Conservation (phyloP, 2,797 vertebrate genomes). For the Pteronotus mesoamericanus region DNA sequence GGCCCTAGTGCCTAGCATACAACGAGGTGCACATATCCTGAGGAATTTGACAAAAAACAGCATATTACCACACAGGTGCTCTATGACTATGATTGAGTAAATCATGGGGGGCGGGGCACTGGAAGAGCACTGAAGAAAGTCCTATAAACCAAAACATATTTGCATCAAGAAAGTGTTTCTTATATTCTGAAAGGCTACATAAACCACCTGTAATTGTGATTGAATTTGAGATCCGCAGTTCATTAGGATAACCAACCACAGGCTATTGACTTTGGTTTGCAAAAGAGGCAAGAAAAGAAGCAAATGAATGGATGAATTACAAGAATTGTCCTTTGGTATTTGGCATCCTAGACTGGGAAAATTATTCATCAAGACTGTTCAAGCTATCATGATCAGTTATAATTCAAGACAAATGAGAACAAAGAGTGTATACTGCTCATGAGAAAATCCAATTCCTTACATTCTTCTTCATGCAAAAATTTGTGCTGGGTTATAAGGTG, state of each 20-base stretch:
- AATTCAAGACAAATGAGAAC: constrained; percentile 49
- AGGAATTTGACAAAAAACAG: background rate
- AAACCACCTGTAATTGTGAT: background rate
- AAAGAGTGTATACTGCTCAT: constrained; percentile 16
- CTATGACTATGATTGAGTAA: background rate
- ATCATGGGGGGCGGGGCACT: background rate
- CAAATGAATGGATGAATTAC: background rate
- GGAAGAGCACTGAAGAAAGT: background rate
- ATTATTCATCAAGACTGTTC: background rate
- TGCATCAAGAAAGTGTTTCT: constrained; percentile 17
- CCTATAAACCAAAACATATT: background rate
- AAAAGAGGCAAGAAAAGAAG: constrained; percentile 9
- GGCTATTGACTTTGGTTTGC: background rate
- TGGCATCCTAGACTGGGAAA: constrained; percentile 28
- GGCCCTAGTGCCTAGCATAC: background rate
- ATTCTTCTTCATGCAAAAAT: constrained; percentile 50
- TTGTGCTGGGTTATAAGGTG: constrained; percentile 16
- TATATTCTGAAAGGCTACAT: background rate
- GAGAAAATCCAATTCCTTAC: constrained; percentile 54
- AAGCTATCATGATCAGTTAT: background rate
- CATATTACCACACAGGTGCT: background rate
- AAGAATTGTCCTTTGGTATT: constrained; percentile 24
- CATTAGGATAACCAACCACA: background rate
- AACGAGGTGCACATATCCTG: background rate
- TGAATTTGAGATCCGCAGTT: constrained; percentile 17